These are phyloP conservation scores for Rhagologus leucostigma DNA, from an alignment of 2,113 vertebrate genomes.

Conservation along the genomic window DNA sequence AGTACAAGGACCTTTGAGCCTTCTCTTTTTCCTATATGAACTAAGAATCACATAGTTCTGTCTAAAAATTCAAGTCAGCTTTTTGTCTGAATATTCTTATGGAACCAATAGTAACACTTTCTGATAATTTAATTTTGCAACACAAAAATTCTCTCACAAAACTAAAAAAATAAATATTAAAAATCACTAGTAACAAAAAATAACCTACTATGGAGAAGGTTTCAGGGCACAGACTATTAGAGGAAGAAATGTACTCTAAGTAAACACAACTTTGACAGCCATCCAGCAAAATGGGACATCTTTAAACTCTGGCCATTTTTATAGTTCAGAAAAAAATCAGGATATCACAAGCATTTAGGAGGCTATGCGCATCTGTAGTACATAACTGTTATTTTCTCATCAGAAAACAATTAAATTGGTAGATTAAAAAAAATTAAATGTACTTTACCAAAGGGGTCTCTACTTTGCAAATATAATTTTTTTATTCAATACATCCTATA, in stretches of 20 bases:
- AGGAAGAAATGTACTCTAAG: not conserved
- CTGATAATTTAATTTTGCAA: not conserved
- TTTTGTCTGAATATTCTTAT: not conserved
- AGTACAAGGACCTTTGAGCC: not conserved
- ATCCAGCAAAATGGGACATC: not conserved
- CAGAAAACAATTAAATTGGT: not conserved
- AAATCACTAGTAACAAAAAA: not conserved
- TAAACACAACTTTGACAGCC: not conserved
- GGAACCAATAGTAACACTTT: not conserved
- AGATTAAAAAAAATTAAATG: not conserved
- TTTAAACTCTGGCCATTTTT: not conserved
- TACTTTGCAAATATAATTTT: not conserved
- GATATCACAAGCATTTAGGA: not conserved
- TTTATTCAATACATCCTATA: constrained; percentile 20
- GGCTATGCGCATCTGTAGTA: not conserved
- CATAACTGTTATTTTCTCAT: not conserved
- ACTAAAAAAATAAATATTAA: not conserved
- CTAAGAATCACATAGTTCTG: not conserved
- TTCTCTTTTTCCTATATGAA: not conserved
- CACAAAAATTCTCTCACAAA: not conserved
- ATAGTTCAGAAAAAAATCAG: not conserved
- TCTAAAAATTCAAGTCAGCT: not conserved
- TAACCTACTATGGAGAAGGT: not conserved
- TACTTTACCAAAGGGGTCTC: not conserved
- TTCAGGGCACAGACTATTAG: not conserved